phyloP scores from a whole-genome alignment of 2,888 invertebrate genomes.

The Dorcus hopei region DNA sequence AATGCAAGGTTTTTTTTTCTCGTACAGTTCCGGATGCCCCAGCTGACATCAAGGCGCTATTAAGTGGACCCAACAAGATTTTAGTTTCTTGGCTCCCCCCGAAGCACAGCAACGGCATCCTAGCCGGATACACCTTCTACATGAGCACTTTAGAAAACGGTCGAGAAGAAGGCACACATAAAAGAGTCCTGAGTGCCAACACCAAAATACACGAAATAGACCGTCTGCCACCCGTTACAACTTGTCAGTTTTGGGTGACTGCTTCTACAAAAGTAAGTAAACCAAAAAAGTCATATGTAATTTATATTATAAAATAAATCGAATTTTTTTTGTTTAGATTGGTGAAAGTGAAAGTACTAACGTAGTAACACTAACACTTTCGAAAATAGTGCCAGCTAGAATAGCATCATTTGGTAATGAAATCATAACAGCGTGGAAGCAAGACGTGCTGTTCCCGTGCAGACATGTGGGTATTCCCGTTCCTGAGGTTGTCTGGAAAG shows the following conservation, averaged over 20 bases:
- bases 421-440: constrained; percentile 82
- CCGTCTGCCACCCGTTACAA: constrained; percentile 62
- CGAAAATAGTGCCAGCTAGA: constrained; percentile 78
- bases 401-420: constrained; percentile 84
- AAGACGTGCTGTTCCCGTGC: constrained; percentile 78
- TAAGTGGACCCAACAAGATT: constrained; percentile 80
- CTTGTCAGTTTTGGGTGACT: constrained; percentile 72
- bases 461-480: constrained; percentile 79
- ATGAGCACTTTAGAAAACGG: constrained; percentile 78
- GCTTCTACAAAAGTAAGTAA: constrained; percentile 67
- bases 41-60: constrained; percentile 85
- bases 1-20: neutral
- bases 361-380: constrained; percentile 72
- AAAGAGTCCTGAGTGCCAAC: constrained; percentile 66
- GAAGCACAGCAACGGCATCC: constrained; percentile 75
- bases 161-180: constrained; percentile 74
- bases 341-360: constrained; percentile 82
- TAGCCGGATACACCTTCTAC: constrained; percentile 80
- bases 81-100: constrained; percentile 90
- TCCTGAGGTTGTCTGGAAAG: constrained; percentile 75
- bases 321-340: constrained; percentile 42
- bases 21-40: constrained; percentile 80
- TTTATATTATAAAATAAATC: neutral
- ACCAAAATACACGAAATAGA: constrained; percentile 70
- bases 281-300: neutral